Base-by-base conservation (phyloP, 2,797 vertebrate genomes). In the Graptemys geographica region DNA sequence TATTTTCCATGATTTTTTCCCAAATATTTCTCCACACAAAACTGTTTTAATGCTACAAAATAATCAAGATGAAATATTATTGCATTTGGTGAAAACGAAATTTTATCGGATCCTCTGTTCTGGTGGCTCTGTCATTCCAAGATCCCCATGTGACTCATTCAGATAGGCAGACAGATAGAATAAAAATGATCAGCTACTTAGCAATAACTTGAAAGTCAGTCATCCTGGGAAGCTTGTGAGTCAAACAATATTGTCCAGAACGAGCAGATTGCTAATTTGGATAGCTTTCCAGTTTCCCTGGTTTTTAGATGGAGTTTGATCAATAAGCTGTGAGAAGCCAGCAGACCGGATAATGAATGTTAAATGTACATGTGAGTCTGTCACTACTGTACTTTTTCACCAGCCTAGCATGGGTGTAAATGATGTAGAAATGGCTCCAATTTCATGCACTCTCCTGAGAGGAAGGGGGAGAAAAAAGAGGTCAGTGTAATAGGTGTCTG, bases 261-360 rank as follows among this genome's bases (percentile, higher is more conserved):
- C 59, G 94, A 97, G 94, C 97, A 97, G 96, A 94, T 92, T 97
- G 95, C 94, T 96, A 81, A 91, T 94, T 94, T 96, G 96, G 94
- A 95, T 90, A 86, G 94, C 89, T 97, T 97, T 97, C 95, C 92
- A 69, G 88, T 96, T 96, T 95, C 88, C 90, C n/a, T 96, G 59
- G 1, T 87, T 96, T 84, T 94, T 94, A 83, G 84, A 79, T 89
- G 83, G 90, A 96, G 92, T 91, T 96, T 83, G 90, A 90, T 89
- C 84, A 95, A 74, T 96, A 93, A 96, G 91, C 92, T 93, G 80
- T 79, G 65, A 92, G 95, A 95, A 96, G 89, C 88, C 91, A 91
- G 90, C 84, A 92, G 74, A 91, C 94, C 95, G 95, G 23, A 52
- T 57, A 94, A 95, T 87, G 82, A 95, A 96, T 96, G 95, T 95